Base-by-base conservation (phyloP, 2,113 vertebrate genomes). In the Pholis gunnellus region DNA sequence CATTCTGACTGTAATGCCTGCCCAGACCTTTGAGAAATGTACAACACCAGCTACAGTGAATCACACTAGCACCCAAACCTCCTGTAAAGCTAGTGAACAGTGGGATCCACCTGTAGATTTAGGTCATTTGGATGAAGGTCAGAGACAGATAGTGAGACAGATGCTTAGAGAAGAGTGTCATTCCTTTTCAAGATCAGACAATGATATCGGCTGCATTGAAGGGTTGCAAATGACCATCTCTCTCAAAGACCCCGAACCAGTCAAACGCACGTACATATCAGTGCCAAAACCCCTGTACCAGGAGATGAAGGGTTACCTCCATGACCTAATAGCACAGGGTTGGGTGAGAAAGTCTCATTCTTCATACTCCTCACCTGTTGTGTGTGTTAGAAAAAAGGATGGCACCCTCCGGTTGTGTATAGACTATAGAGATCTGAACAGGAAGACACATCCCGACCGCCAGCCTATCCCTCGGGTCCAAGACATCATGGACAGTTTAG, bases 391-490 rank as follows among this genome's bases (percentile, higher is more conserved):
- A 4, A 38, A 38, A 38, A 38, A 38, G 6, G 36, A 38, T 38
- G 36, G 36, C 6, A 38, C 36, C 36, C 8, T 36, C 6, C 36
- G 36, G 36, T 36, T 36, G 6, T 82, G 70, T 0, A 72, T 75
- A 0, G 60, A 88, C 3, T 82, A 84, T 42, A 25, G 61, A 40
- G 72, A 57, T 13, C 9, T 68, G 20, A 84, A 68, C 25, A 40
- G 34, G 1, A 84, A 80, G 42, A 75, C 59, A 0, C n/a, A 80
- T 27, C 50, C 66, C 2, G 59, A 80, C 20, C 14, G 29, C 5
- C 80, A 83, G 9, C 81, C 72, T 2, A 75, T 83, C n/a, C 60
- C 77, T 22, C 6, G n/a, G 0, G 67, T 69, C 6, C 61, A 77
- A 1, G 61, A 81, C 14, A 78, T 81, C 6, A 31, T 76, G 29